phyloP scores from a whole-genome alignment of 2,113 vertebrate genomes.

The Mormoops blainvillei region DNA sequence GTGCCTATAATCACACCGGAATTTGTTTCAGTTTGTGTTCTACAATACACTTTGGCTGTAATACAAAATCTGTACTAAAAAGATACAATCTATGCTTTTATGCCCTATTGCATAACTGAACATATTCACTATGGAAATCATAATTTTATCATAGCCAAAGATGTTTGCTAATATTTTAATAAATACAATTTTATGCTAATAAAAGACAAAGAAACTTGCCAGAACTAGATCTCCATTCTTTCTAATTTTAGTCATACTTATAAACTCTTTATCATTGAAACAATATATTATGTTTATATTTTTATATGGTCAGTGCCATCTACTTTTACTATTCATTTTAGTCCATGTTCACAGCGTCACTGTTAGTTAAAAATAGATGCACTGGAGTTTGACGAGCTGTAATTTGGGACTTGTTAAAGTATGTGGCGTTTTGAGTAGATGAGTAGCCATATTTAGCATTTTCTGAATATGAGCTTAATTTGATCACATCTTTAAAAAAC shows the following conservation, averaged over 20 bases:
- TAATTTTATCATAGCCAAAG: background rate
- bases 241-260: background rate
- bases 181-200: background rate
- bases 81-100: background rate
- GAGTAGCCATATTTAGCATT: background rate
- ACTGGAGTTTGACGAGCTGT: background rate
- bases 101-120: background rate
- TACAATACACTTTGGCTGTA: background rate
- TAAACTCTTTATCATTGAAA: background rate
- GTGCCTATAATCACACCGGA: background rate
- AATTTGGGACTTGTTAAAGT: background rate
- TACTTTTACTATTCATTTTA: background rate
- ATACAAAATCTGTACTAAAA: background rate
- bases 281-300: background rate
- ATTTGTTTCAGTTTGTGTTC: background rate
- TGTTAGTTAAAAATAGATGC: background rate
- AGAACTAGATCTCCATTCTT: background rate
- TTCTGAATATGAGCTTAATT: background rate
- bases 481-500: background rate
- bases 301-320: background rate
- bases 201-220: background rate
- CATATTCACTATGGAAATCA: background rate
- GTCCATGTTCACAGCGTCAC: background rate
- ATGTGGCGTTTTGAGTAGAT: background rate
- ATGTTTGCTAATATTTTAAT: background rate